Evolutionary conservation across 1,140 invertebrate species (phyloP), one percentile per base, ranked within the genome.

Genomic region (Drosophila ironensis): DNA sequence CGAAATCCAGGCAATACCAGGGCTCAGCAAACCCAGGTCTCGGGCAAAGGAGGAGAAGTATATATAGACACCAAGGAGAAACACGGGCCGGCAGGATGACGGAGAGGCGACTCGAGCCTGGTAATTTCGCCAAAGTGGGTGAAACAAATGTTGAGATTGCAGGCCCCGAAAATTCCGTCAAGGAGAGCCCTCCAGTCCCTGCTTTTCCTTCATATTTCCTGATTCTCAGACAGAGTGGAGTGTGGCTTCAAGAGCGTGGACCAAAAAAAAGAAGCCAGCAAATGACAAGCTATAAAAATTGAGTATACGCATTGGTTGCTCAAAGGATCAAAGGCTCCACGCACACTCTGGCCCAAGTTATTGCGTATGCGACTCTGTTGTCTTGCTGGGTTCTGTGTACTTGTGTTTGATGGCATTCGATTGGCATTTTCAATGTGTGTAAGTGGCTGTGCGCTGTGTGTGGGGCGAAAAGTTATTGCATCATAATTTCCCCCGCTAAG

Each of bases 231-330:
- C 54, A 6, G 22, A 44, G 33, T 61, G 30, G 56, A 63, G 50
- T 37, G 41, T 9, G 22, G 22, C 28, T 38, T 46, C 27, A 51
- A 51, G 42, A 46, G 25, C 17, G 9, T 19, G 37, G 8, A 20
- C 11, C 25, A n/a, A 25, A 33, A 24, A 27, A 37, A 24, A 56
- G 30, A 25, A 37, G 17, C 19, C 48, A 22, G 52, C 73, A 73
- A 84, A 84, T 72, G 77, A 84, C 78, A 84, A 82, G 75, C 77
- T 63, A 77, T 82, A 82, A 82, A 82, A 82, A 84, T 84, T 81
- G 72, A 84, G 78, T 77, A 72, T 82, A 77, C 77, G 78, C 73
- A 82, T 59, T 82, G 78, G 60, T 77, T 77, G 59, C 77, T 84
- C 70, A 84, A 72, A 59, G 72, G 77, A 77, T 82, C 77, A 82